These are phyloP conservation scores for Myrmophylax atrothorax DNA, from an alignment of 2,113 vertebrate species.

Conservation along the genomic window DNA sequence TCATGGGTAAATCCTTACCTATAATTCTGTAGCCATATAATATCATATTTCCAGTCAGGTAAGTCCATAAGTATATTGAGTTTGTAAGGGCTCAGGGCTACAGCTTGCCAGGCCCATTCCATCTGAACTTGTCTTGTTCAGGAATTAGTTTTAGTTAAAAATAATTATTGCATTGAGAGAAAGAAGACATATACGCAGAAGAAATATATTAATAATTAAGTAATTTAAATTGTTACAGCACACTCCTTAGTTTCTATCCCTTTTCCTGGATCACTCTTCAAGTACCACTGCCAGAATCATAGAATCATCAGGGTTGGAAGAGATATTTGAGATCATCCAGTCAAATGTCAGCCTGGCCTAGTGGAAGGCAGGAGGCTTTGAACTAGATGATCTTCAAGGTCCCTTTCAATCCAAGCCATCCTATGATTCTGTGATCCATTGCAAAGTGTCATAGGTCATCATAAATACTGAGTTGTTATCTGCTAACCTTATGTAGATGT, in stretches of 20 bases:
- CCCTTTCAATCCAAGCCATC: background rate
- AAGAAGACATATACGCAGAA: background rate
- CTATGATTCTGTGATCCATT: too few relatives aligned
- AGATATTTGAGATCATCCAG: background rate
- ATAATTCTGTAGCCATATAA: background rate
- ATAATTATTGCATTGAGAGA: background rate
- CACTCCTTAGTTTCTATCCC: background rate
- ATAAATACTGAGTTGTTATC: background rate
- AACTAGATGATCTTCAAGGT: background rate
- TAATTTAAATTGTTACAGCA: background rate
- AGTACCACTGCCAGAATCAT: background rate
- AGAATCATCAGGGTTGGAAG: background rate
- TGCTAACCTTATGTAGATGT: fast-evolving
- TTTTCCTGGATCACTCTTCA: background rate
- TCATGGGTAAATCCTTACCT: background rate
- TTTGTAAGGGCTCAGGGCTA: background rate
- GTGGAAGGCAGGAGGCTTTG: background rate
- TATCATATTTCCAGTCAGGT: background rate
- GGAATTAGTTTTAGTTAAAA: background rate
- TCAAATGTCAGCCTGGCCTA: background rate
- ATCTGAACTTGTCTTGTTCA: background rate
- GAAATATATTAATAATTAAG: background rate
- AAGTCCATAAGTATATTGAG: background rate
- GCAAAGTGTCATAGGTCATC: background rate
- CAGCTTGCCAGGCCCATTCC: background rate